Percentiles rank a stretch among this genome's conserved stretches.
Evolutionary conservation across 2,797 vertebrate species (phyloP).

Genomic region (Microhierax caerulescens): DNA sequence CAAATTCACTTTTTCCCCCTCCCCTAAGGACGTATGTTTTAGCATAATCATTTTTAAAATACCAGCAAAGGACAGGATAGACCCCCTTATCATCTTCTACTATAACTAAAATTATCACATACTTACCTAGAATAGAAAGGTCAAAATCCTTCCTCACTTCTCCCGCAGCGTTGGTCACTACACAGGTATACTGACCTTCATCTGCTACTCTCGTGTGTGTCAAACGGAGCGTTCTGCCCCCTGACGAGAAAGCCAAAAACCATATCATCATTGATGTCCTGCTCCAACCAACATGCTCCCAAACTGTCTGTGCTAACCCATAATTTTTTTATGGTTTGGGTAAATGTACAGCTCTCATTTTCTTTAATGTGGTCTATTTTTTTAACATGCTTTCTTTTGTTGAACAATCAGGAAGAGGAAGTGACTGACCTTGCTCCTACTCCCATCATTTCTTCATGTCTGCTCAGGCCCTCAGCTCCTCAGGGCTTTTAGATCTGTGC

Average conservation of each 20-base stretch:
- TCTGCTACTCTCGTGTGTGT: slow-evolving; percentile 81
- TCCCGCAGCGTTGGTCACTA: slow-evolving; percentile 88
- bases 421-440: neutral
- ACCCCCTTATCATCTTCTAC: neutral
- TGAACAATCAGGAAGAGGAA: neutral
- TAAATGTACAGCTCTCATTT: neutral
- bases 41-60: neutral
- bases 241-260: slow-evolving; percentile 68
- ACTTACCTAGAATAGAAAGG: slow-evolving; percentile 87
- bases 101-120: neutral
- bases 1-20: neutral
- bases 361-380: neutral
- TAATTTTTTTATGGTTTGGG: neutral
- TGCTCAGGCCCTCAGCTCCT: neutral
- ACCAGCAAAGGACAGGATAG: neutral
- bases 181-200: slow-evolving; percentile 87
- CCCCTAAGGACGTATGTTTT: fast-evolving
- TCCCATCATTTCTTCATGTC: neutral
- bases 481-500: neutral
- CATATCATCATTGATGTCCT: neutral
- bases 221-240: slow-evolving; percentile 86
- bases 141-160: slow-evolving; percentile 87
- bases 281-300: neutral
- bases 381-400: neutral
- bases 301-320: neutral